A percentile compares a stretch with the other conserved stretches of the same genome.
phyloP scores from a whole-genome alignment of 1,140 invertebrate genomes.

The Papilio polytes region DNA sequence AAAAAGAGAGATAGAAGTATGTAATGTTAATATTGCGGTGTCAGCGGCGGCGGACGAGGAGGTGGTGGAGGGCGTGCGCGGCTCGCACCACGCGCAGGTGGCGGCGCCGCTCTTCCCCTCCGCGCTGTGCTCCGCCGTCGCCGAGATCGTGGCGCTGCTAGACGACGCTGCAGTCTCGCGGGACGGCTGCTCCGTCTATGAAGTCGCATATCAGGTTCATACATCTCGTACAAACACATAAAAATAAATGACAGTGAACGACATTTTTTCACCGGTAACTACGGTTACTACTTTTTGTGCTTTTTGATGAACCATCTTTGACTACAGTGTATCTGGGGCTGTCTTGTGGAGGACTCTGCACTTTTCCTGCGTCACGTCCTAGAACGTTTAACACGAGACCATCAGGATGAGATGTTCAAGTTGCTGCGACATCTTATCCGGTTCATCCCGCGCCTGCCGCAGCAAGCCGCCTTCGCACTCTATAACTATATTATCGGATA shows the following conservation, averaged over 20 bases:
- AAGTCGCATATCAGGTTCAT: conserved; percentile 82
- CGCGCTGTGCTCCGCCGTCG: conserved; percentile 96
- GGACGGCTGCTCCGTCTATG: conserved; percentile 96
- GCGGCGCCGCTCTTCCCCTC: conserved; percentile 98
- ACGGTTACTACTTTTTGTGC: not conserved
- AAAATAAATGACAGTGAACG: no score
- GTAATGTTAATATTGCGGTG: no score
- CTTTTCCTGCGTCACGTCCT: conserved; percentile 98
- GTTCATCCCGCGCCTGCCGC: conserved; percentile 96
- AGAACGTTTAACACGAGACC: conserved; percentile 97
- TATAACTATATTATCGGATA: conserved; percentile 99
- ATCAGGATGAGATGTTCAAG: conserved; percentile 98
- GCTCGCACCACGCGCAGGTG: conserved; percentile 92
- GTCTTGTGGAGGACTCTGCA: conserved; percentile 98
- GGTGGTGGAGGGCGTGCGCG: conserved; percentile 87
- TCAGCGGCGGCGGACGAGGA: no score
- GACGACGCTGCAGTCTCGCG: conserved; percentile 97
- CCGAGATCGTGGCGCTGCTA: conserved; percentile 96
- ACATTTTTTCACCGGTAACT: no score
- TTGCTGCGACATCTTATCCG: conserved; percentile 95
- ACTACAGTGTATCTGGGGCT: conserved; percentile 97
- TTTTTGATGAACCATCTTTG: not conserved
- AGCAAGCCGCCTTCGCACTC: conserved; percentile 98
- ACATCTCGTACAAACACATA: no score
- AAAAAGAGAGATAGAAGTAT: no score